phyloP scores from a whole-genome alignment of 2,888 invertebrate genomes.

The Zaprionus bogoriensis region DNA sequence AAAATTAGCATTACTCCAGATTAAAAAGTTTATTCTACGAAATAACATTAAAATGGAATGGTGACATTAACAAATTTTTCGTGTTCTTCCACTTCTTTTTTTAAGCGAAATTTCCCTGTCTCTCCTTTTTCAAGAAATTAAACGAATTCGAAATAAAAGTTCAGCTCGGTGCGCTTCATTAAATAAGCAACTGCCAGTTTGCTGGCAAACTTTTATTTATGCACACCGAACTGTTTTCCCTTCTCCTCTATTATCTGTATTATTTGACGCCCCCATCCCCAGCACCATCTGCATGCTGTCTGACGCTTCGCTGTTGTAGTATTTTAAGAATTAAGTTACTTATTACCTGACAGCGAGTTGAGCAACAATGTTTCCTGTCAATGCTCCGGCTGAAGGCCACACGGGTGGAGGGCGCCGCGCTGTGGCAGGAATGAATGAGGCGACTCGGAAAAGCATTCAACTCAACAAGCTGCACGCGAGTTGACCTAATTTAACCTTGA shows the following conservation, averaged over 20 bases:
- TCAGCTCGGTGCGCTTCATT: neutral
- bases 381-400: constrained; percentile 52
- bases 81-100: too few species aligned
- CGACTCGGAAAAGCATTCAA: constrained; percentile 59
- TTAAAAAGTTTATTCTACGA: too few species aligned
- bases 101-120: too few species aligned
- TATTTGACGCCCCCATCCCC: too few species aligned
- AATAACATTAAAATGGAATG: too few species aligned
- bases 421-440: constrained; percentile 12
- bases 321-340: constrained; percentile 31
- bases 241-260: neutral
- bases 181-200: neutral
- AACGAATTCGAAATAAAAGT: neutral
- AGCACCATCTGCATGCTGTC: too few species aligned
- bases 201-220: neutral
- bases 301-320: neutral
- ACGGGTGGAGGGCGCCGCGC: neutral
- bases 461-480: constrained; percentile 54
- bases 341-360: constrained; percentile 32
- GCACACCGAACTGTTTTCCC: neutral
- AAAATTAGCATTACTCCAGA: too few species aligned
- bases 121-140: neutral
- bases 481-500: constrained; percentile 76
- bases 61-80: too few species aligned
- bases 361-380: constrained; percentile 57